Conservation (phyloP, 2,113 vertebrate species). For the Cyprinodon tularosa region DNA sequence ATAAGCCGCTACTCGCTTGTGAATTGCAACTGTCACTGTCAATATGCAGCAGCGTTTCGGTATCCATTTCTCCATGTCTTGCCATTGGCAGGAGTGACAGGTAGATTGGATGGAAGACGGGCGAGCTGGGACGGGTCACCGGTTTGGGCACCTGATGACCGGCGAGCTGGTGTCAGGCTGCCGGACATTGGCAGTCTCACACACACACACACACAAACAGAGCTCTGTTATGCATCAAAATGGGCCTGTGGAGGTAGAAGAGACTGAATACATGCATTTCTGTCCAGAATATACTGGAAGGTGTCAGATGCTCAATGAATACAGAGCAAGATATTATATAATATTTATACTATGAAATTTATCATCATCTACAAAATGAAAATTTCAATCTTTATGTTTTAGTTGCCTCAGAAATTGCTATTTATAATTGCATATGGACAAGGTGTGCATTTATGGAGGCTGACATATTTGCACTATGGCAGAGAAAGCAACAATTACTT, state of each 20-base stretch:
- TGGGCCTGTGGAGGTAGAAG: slow-evolving; percentile 51
- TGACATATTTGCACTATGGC: too few relatives aligned
- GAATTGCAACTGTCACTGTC: slow-evolving; percentile 74
- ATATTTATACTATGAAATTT: too few relatives aligned
- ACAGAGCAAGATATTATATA: too few relatives aligned
- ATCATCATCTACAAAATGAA: too few relatives aligned
- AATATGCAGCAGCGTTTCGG: slow-evolving; percentile 51
- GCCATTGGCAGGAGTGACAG: slow-evolving; percentile 73
- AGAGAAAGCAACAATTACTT: too few relatives aligned
- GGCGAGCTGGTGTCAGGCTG: slow-evolving; percentile 50
- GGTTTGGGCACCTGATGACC: slow-evolving; percentile 47
- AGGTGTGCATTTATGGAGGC: too few relatives aligned
- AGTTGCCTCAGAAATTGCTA: too few relatives aligned
- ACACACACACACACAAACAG: background rate
- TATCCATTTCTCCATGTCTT: slow-evolving; percentile 66
- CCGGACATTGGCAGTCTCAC: slow-evolving; percentile 53
- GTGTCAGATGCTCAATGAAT: background rate
- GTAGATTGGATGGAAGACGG: slow-evolving; percentile 69
- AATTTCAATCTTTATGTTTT: too few relatives aligned
- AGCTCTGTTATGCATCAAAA: slow-evolving; percentile 40
- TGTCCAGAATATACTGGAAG: slow-evolving; percentile 33
- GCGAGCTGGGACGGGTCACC: slow-evolving; percentile 66
- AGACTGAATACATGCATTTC: slow-evolving; percentile 34
- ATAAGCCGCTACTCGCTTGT: slow-evolving; percentile 70
- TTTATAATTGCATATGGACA: too few relatives aligned